phyloP scores from a whole-genome alignment of 35 echinoderm and acorn worm species.

The Apostichopus californicus region DNA sequence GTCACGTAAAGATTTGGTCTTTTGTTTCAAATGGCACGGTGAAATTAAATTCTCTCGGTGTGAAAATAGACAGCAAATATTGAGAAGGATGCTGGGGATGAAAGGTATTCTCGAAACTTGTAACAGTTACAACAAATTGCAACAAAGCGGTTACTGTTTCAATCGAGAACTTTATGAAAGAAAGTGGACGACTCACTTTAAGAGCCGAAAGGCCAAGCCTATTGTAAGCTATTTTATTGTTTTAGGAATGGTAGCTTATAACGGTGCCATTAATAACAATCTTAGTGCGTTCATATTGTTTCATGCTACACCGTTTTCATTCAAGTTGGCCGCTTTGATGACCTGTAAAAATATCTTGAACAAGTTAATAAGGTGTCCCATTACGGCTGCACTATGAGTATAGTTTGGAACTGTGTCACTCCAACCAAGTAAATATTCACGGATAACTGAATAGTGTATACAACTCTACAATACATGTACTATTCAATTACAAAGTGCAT shows the following conservation, averaged over 20 bases:
- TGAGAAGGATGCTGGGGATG: background rate
- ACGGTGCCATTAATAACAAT: background rate
- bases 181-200: background rate
- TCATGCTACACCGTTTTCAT: background rate
- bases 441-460: too few species aligned
- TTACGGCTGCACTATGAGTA: too few species aligned
- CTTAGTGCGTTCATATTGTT: background rate
- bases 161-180: background rate
- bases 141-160: background rate
- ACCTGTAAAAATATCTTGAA: background rate
- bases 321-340: background rate
- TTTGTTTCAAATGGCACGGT: background rate
- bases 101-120: background rate
- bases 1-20: background rate
- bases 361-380: too few species aligned
- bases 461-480: too few species aligned
- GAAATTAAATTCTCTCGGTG: background rate
- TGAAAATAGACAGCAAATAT: background rate
- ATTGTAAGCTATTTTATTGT: background rate
- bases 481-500: too few species aligned
- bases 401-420: too few species aligned
- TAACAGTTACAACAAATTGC: background rate
- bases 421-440: too few species aligned
- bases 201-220: background rate
- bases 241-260: background rate